Base-by-base conservation (phyloP, 2,797 vertebrate species). In the Amniataba percoides region DNA sequence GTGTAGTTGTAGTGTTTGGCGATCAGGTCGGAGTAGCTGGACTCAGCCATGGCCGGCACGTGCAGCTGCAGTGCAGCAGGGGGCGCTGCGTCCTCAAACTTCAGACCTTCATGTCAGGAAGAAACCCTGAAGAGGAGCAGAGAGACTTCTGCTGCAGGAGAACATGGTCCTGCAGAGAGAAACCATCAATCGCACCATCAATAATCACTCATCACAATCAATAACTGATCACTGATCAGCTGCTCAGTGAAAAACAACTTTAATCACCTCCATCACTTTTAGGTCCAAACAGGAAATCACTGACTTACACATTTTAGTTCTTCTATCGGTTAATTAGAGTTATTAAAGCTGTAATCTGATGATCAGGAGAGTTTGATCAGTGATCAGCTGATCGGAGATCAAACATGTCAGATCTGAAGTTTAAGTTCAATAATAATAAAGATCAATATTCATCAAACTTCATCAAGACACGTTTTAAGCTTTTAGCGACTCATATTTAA, bases 1-100 rank as follows among this genome's bases (percentile, higher is more conserved):
- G 98, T 99, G 92, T 96, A 97, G 93, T 99, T 99, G 95, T 99
- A 99, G 93, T 99, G 98, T 82, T 79, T 94, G 82, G 95, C 93
- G 75, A 99, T 99, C 85, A 98, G 91, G 77, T 97, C 96, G 3
- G 93, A 95, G 92, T 95, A 88, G 71, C 81, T 93, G 85, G 91
- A 89, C 65, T 97, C 97, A 34, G 95, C 95, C 72, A 96, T 96
- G 92, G 94, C 89, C 7, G 78, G 66, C 87, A 51, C 66, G 21
- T 55, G 77, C 52, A 23, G 68, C 12, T 0, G 34, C 51, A 7
- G 81, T 79, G 87, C 67, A 81, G 73, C 77, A 87, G 85, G 89
- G 83, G 87, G 85, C 56, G 85, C 85, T 51, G 82, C 16, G 63
- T 71, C 79, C 74, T 87, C 76, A 87, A 7, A 74, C 65, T 84